phyloP scores from a whole-genome alignment of 2,113 vertebrate genomes.

The Terrapene triunguis region DNA sequence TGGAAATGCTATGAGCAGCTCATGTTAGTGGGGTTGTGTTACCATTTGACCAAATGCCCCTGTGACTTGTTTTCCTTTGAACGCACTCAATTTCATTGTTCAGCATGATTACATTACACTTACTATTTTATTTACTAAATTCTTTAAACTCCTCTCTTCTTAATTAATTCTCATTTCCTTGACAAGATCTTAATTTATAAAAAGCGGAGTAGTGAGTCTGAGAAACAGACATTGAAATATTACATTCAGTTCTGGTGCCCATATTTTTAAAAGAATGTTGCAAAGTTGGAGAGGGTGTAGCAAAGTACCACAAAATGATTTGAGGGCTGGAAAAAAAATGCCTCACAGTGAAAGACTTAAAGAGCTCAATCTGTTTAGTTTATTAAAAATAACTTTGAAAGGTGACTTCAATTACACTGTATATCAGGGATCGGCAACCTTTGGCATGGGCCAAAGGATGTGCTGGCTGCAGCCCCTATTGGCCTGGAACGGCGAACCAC shows the following conservation, averaged over 20 bases:
- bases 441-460: too few species aligned
- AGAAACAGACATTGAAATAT: background rate
- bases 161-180: background rate
- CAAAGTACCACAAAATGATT: background rate
- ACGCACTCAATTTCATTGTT: background rate
- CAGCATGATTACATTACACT: background rate
- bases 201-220: background rate
- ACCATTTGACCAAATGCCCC: background rate
- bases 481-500: too few species aligned
- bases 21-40: background rate
- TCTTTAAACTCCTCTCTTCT: background rate
- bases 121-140: background rate
- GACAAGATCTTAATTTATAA: background rate
- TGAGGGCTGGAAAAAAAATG: background rate
- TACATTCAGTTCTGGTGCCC: background rate
- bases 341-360: background rate
- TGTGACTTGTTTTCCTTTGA: background rate
- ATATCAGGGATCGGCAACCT: background rate
- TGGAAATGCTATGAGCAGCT: background rate
- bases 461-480: too few species aligned
- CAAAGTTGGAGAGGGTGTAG: background rate
- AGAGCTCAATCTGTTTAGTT: background rate
- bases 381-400: background rate
- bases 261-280: background rate
- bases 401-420: background rate